phyloP scores from a whole-genome alignment of 2,888 invertebrate genomes.

The Zootermopsis nevadensis region DNA sequence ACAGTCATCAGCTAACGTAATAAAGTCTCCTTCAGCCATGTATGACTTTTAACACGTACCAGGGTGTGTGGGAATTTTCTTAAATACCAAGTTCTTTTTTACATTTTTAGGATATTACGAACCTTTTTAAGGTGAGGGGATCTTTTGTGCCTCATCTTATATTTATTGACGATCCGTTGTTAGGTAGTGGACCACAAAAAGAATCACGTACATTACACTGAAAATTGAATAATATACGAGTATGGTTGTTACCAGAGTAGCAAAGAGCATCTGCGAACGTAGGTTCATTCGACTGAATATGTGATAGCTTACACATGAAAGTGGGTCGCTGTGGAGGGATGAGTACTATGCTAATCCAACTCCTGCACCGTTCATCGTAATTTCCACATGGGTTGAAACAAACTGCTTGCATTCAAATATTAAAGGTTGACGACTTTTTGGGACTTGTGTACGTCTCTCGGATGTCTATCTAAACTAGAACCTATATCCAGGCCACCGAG shows the following conservation, averaged over 20 bases:
- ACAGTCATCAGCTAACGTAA: no score
- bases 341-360: not conserved
- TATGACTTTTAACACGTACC: no score
- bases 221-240: not conserved
- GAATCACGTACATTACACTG: not conserved
- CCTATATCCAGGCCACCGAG: no score
- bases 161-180: not conserved
- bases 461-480: no score
- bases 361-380: not conserved
- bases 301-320: not conserved
- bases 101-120: no score
- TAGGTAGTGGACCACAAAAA: not conserved
- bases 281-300: not conserved
- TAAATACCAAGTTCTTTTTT: no score
- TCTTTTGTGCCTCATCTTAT: not conserved
- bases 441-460: not conserved
- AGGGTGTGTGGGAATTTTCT: no score
- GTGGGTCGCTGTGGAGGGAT: not conserved
- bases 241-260: not conserved
- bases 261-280: not conserved
- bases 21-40: no score
- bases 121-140: no score
- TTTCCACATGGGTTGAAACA: not conserved
- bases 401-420: not conserved
- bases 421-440: not conserved